Conservation (phyloP, 2,797 vertebrate species). For the Pterois miles region DNA sequence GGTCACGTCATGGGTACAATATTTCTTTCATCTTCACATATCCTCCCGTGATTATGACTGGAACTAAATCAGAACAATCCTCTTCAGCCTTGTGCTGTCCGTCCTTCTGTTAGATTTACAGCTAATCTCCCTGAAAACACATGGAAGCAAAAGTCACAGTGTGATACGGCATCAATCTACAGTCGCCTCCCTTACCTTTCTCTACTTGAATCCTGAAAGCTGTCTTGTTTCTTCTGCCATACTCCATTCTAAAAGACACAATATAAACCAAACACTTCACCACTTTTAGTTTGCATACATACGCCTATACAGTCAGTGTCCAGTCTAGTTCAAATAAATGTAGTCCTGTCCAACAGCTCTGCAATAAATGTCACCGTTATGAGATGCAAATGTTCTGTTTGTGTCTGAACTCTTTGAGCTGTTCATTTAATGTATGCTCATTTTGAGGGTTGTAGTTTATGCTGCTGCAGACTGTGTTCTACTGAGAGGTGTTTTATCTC, state of each 20-base stretch:
- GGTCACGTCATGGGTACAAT: not conserved
- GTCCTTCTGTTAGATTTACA: not conserved
- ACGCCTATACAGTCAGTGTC: not conserved
- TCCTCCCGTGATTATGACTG: not conserved
- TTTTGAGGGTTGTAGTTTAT: too few relatives aligned
- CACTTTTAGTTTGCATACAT: not conserved
- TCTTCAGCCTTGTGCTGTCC: not conserved
- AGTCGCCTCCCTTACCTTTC: constrained; percentile 84
- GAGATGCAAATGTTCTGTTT: not conserved
- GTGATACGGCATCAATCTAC: not conserved
- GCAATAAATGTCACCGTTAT: not conserved
- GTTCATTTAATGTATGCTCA: too few relatives aligned
- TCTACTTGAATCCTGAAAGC: constrained; percentile 96
- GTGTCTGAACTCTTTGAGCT: not conserved
- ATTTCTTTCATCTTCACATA: not conserved
- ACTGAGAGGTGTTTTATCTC: not conserved
- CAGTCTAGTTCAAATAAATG: not conserved
- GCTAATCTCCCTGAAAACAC: not conserved
- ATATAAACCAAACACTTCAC: not conserved
- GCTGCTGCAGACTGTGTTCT: not conserved
- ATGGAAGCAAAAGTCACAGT: not conserved
- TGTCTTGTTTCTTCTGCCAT: constrained; percentile 93
- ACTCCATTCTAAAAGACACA: constrained; percentile 86
- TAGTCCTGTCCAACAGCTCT: not conserved
- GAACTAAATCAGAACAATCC: not conserved